Base-by-base conservation (phyloP, 2,888 invertebrate genomes). In the Calameuta pallipes region DNA sequence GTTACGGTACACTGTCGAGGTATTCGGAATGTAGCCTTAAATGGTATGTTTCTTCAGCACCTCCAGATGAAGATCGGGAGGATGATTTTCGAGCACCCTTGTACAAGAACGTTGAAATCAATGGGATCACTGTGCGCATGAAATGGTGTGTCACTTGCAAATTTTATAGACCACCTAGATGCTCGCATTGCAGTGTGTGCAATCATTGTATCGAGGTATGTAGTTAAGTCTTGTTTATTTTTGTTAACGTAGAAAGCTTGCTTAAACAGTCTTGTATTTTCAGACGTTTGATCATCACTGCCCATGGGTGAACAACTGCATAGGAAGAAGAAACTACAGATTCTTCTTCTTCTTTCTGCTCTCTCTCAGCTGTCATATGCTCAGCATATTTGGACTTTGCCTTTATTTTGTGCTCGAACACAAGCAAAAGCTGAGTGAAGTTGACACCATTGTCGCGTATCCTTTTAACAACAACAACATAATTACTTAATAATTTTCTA, bases 141-240 rank as follows among this genome's bases (percentile, higher is more conserved):
- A 99, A 99, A 93, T 99, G 99, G 99, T 99, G 99, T 93, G 97
- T 98, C 86, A 99, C 99, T 3, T 99, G 99, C 93, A 98, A 99
- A 93, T 99, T 99, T 94, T 99, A 99, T 93, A 94, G 99, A 89
- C 99, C 99, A 91, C 99, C 99, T 83, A 94, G 99, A 90, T 99
- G 99, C 93, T 98, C 98, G 80, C 99, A 99, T 93, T 99, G 99
- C 93, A 98, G 98, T 86, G 98, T 99, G 80, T 99, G 99, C 94
- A 98, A 99, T 93, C 98, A 98, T 91, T 99, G 99, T 92, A 98
- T 98, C 92, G 98, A 98, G 95, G 97, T 97, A 90, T 92, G 93
- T 87, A 76, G 73, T 69, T 23, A 9, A 56, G 56, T 23, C 23
- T 23, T 23, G 9, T 56, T 79, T 75, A 70, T 34, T 33, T 76